A percentile compares a stretch with the other conserved stretches of the same genome.
Conservation (phyloP, 2,797 vertebrate genomes). For the Tamandua tetradactyla region DNA sequence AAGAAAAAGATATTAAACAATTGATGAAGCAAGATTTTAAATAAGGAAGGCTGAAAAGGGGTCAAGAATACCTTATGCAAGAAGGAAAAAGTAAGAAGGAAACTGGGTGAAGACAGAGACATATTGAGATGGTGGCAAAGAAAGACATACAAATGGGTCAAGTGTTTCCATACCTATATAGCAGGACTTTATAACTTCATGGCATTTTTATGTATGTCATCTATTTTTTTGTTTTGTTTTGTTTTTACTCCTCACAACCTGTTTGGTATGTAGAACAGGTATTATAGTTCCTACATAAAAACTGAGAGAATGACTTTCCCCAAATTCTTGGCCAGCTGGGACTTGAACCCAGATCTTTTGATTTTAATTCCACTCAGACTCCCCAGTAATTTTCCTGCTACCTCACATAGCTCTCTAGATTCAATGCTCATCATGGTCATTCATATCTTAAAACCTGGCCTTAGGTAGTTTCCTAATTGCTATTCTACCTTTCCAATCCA, state of each 20-base stretch:
- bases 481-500: background rate
- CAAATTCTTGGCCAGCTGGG: background rate
- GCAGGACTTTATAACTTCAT: background rate
- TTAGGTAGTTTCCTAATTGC: background rate
- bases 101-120: background rate
- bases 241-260: background rate
- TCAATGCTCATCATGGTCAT: background rate
- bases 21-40: background rate
- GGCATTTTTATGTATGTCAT: background rate
- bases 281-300: background rate
- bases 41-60: background rate
- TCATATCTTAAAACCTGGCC: background rate
- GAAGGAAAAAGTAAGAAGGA: background rate
- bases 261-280: slow-evolving; percentile 24
- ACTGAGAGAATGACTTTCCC: background rate
- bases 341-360: slow-evolving; percentile 49
- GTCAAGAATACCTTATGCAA: background rate
- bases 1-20: background rate
- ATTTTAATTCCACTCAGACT: slow-evolving; percentile 36
- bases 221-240: background rate
- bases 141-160: background rate
- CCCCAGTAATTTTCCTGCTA: background rate
- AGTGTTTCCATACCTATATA: background rate
- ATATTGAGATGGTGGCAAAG: background rate
- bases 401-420: background rate